Base-by-base conservation (phyloP, 37 sponge, comb jelly and placozoan species). In the Ephydatia muelleri region DNA sequence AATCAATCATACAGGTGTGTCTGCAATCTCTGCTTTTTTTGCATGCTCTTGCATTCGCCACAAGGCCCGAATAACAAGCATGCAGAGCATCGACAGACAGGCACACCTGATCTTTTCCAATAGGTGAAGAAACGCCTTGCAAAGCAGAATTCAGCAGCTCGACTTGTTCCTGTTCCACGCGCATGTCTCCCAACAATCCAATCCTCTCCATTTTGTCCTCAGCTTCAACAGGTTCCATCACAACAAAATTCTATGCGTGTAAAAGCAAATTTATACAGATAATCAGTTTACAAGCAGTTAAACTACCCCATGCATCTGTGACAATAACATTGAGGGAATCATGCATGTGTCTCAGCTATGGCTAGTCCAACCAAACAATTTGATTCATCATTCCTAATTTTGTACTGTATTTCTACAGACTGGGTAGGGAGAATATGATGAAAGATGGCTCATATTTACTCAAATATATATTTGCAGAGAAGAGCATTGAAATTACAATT, bases 181-280 rank as follows among this genome's bases (percentile, higher is more conserved):
- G 80, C 90, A 89, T 89, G 85, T 89, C 90, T 39, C 80, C 85
- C 80, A 89, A 0, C 2, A 81, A 71, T 22, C 57, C 67, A 21
- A 75, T 76, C 49, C 83, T 76, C 70, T 76, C 83, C 34, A 88
- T 64, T 47, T 66, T 47, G 16, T 3, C 49, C 31, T 76, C 82
- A 34, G 69, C 70, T 14, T 81, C 49, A 0, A 85, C 72, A 25
- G 57, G n/a, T 11, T 70, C 35, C 49, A 73, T 28, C 66, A 81
- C 68, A 73, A n/a, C 30, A 65, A 70, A 77, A 4, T 76, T 31
- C 82, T 82, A 67, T 23, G 2, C 23, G 8, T 5, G 1, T 21
- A 2, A 39, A n/a, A 9, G 22, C 76, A 31, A 8, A 31, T 26
- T 16, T 1, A 57, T 13, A 14, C n/a, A n/a, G n/a, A n/a, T 16